Percentiles rank a stretch among this genome's conserved stretches.
phyloP scores from a whole-genome alignment of 2,888 invertebrate species.

The Pimpla rufipes region DNA sequence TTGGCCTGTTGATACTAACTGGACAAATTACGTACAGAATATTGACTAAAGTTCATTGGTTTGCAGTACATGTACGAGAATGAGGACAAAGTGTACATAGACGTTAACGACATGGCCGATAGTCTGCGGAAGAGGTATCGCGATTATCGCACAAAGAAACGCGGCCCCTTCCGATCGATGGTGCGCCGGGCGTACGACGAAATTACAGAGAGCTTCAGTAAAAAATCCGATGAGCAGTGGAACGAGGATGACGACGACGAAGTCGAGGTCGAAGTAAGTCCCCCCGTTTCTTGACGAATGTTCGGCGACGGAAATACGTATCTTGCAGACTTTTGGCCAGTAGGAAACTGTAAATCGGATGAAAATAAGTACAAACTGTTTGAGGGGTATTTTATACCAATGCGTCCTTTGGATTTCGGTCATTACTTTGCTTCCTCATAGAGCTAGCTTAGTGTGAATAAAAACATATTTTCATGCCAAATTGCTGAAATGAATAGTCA shows the following conservation, averaged over 20 bases:
- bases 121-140: constrained; percentile 90
- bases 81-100: constrained; percentile 92
- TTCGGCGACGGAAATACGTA: background rate
- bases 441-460: too few species aligned
- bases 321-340: background rate
- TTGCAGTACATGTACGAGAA: constrained; percentile 92
- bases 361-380: background rate
- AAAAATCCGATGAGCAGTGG: constrained; percentile 83
- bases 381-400: too few species aligned
- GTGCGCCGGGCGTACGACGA: constrained; percentile 91
- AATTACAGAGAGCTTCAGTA: constrained; percentile 85
- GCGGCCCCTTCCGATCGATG: constrained; percentile 91
- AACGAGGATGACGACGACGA: constrained; percentile 84
- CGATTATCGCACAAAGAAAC: constrained; percentile 93
- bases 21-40: background rate
- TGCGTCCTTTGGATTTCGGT: too few species aligned
- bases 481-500: too few species aligned
- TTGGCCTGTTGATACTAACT: too few species aligned
- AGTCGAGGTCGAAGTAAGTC: constrained; percentile 83
- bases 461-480: too few species aligned
- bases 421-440: too few species aligned
- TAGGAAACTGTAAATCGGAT: background rate
- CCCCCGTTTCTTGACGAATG: background rate
- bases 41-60: constrained; percentile 34
- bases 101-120: constrained; percentile 94